phyloP scores from a whole-genome alignment of 1,140 invertebrate genomes.

The Drosophila kurseongensis region DNA sequence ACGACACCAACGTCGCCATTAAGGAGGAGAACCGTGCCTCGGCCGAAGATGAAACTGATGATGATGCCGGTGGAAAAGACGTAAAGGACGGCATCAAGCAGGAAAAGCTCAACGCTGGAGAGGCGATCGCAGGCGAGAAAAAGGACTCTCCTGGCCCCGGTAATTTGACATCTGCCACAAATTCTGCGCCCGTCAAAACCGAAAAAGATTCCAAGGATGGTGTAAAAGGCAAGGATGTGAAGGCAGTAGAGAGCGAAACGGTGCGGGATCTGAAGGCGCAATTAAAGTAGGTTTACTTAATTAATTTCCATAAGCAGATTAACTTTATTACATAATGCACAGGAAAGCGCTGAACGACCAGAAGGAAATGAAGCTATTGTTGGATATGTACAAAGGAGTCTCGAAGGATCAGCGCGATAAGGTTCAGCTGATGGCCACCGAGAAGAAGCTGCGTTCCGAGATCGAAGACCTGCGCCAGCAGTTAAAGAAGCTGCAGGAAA shows the following conservation, averaged over 20 bases:
- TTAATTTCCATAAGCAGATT: not conserved
- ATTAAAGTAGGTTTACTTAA: constrained; percentile 90
- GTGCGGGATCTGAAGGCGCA: constrained; percentile 95
- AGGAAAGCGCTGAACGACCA: constrained; percentile 97
- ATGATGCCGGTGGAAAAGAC: constrained; percentile 84
- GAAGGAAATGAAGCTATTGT: constrained; percentile 95
- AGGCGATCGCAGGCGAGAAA: constrained; percentile 58
- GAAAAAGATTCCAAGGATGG: constrained; percentile 86
- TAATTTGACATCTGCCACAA: constrained; percentile 30
- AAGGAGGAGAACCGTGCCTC: constrained; percentile 85
- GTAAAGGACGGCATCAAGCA: constrained; percentile 87
- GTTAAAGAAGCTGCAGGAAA: constrained; percentile 94
- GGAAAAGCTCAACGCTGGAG: constrained; percentile 67
- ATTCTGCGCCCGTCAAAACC: constrained; percentile 79
- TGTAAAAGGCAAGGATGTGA: constrained; percentile 87
- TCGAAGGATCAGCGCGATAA: constrained; percentile 98
- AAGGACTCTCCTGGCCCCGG: constrained; percentile 76
- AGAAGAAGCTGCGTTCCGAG: constrained; percentile 95
- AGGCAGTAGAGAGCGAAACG: constrained; percentile 87
- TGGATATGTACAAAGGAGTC: constrained; percentile 99
- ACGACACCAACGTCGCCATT: constrained; percentile 59
- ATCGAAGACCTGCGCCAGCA: constrained; percentile 94
- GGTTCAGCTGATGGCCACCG: constrained; percentile 97
- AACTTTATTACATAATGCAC: constrained; percentile 12
- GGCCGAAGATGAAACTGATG: constrained; percentile 69